These are phyloP conservation scores for Boloria euphrosyne DNA, from an alignment of 2,888 invertebrate genomes.

Conservation along the genomic window DNA sequence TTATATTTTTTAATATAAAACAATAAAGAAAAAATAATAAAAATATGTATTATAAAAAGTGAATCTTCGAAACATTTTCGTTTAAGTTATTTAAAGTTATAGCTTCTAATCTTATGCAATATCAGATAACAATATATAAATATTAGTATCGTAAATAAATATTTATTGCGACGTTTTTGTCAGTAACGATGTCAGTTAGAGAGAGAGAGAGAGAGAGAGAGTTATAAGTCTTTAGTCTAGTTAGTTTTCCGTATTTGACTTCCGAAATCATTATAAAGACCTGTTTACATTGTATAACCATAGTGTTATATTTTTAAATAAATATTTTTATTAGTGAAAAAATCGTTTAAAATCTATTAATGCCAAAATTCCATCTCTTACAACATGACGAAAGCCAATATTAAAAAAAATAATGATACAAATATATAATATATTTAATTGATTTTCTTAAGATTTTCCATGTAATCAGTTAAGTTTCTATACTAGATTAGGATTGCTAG, in stretches of 20 bases:
- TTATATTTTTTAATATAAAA: too few relatives aligned
- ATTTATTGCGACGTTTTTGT: constrained; percentile 5
- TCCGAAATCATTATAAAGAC: constrained; percentile 27
- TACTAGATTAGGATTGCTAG: constrained; percentile 11
- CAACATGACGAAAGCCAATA: too few relatives aligned
- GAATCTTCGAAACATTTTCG: too few relatives aligned
- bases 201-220: constrained; percentile 29
- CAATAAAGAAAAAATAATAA: too few relatives aligned
- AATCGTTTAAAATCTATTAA: too few relatives aligned
- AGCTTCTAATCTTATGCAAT: background rate
- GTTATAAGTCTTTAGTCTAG: background rate
- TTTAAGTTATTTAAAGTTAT: background rate
- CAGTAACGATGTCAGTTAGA: constrained; percentile 10
- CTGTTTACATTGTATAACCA: constrained; percentile 4
- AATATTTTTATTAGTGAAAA: background rate
- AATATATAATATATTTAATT: background rate
- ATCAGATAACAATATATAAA: background rate
- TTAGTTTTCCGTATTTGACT: constrained; percentile 23
- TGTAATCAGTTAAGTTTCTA: constrained; percentile 12
- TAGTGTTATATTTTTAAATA: background rate
- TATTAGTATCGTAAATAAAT: constrained; percentile 3
- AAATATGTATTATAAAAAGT: too few relatives aligned
- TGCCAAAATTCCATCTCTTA: too few relatives aligned
- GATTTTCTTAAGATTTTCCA: background rate
- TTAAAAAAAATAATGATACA: too few relatives aligned